Evolutionary conservation across 2,888 invertebrate genomes (phyloP).

Genomic region (Sarcophaga subvicina): DNA sequence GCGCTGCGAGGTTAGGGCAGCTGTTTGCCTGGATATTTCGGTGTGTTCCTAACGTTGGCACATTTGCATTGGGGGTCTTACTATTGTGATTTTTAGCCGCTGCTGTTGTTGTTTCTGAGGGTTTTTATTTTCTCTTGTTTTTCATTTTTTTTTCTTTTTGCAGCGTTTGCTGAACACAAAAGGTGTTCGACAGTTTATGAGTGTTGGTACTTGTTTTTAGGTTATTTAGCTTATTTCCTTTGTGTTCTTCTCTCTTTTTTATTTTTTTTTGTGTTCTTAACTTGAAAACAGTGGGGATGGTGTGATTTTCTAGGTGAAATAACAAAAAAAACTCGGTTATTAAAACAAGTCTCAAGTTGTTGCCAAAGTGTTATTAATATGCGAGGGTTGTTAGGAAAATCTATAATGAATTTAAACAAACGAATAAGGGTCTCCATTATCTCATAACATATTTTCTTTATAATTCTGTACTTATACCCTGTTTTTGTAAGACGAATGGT

Average conservation of each 20-base stretch:
- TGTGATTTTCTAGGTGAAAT: neutral
- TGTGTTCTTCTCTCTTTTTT: neutral
- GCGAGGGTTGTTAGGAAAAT: too few species aligned
- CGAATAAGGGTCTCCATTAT: too few species aligned
- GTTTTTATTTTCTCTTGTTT: neutral
- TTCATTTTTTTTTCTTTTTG: neutral
- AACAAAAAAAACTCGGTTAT: constrained; percentile 40
- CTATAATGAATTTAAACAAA: too few species aligned
- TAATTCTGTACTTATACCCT: too few species aligned
- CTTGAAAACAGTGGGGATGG: neutral
- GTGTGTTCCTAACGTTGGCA: constrained; percentile 5
- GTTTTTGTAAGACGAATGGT: too few species aligned
- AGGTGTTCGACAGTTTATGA: constrained; percentile 60
- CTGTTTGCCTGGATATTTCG: neutral
- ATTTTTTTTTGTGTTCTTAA: neutral
- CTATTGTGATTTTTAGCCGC: neutral
- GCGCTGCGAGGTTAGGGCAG: neutral
- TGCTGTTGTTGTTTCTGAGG: neutral
- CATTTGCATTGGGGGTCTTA: constrained; percentile 41
- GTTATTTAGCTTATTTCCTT: constrained; percentile 48
- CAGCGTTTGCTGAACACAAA: constrained; percentile 15
- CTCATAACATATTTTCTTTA: too few species aligned
- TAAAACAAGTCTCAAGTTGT: constrained; percentile 56
- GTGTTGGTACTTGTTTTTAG: constrained; percentile 41
- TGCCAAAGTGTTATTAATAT: neutral